Evolutionary conservation across 2,888 invertebrate genomes (phyloP), one percentile per base, ranked within the genome.

Genomic region (Nephrotoma appendiculata): DNA sequence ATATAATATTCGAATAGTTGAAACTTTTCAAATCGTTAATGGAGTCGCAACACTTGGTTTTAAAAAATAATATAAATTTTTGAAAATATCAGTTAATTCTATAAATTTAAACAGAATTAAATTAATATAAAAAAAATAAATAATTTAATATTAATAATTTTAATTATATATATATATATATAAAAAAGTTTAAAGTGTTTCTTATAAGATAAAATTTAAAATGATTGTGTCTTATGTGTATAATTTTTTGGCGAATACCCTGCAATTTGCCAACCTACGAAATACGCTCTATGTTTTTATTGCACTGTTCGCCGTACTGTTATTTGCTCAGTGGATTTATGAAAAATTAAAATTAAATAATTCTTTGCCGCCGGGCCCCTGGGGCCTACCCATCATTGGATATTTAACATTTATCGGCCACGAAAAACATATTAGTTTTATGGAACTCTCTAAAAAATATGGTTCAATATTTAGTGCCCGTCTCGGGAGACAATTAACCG

Each of bases 301-400:
- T 83, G 89, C 89, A 86, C 89, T 90, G 43, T 89, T 91, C 86
- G 88, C 89, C 85, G 57, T 90, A 86, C 89, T 92, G 89, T 91
- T 91, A 89, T 90, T 90, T 89, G 83, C 91, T 87, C 91, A 91
- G 88, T 91, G 91, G 91, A 89, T 91, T 86, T 86, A 91, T 45
- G 89, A 90, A 87, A 86, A 90, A 88, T 89, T 90, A 90, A 88
- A 90, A 88, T 89, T 92, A 88, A 87, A 90, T n/a, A 89, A 89
- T 85, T 90, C 93, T 88, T 92, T 97, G 88, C 98, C 98, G 0
- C 98, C 98, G 0, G 98, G 98, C 3, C 98, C 98, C 3, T 96
- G 96, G 95, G 97, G 97, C 2, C 92, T 96, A 5, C 98, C 98
- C 31, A 92, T 97, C 86, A 93, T 97, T 87, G 98, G 98, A 87